Base-by-base conservation (phyloP, 2,113 vertebrate genomes). In the Rattus norvegicus region DNA sequence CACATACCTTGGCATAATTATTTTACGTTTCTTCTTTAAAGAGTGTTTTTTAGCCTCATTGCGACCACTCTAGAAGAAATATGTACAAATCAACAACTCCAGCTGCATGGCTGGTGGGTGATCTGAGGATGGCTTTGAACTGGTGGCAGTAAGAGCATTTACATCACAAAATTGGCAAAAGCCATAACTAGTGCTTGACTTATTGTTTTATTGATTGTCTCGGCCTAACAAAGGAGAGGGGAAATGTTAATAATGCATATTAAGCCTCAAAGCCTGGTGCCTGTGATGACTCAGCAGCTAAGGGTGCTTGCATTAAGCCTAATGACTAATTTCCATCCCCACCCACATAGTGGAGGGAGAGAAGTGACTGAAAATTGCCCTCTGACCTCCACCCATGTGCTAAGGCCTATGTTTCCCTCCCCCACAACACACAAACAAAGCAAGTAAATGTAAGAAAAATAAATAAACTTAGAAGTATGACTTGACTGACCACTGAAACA, bases 151-250 rank as follows among this genome's bases (percentile, higher is more conserved):
- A 36, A 43, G n/a, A 67, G 9, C 69, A 10, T 36, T n/a, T 77
- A 36, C 11, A 59, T 26, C 67, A 63, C n/a, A 73, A 79, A 75
- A 43, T 11, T 83, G 87, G 47, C 39, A 77, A 83, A 49, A 36
- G 6, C n/a, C 52, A 36, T 12, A 49, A 33, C 20, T 47, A 22
- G 5, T 14, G 63, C 16, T 88, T 81, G 92, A 36, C 28, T 56
- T 88, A 77, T 65, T 93, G 22, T 89, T 77, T 92, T 59, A 26
- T 86, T 90, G 83, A 36, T 83, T 65, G 19, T 85, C 65, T 72
- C 80, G 72, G 70, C 20, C 90, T 90, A 86, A 88, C 52, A 70
- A 88, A 80, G 80, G 63, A 33, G 92, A 94, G 49, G 39, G 39
- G 77, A 84, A 94, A 88, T 87, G 70, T 86, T 63, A 87, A 59